Evolutionary conservation across 1,140 invertebrate genomes (phyloP).

Genomic region (Mercenaria mercenaria): DNA sequence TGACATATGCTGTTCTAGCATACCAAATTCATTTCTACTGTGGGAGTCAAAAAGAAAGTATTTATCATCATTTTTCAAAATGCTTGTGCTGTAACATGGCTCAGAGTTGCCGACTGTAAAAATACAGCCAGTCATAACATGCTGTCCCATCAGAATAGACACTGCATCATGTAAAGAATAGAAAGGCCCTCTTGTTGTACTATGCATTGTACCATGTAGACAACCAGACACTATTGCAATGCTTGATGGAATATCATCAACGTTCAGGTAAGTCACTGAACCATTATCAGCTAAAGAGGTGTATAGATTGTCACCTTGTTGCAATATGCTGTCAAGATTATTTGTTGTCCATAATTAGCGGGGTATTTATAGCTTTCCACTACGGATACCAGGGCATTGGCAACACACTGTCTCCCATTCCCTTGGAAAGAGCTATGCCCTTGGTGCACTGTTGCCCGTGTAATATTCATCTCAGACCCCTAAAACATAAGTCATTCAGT

Average conservation of each 20-base stretch:
- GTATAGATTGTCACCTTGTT: too few relatives aligned
- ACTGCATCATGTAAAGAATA: conserved; percentile 9
- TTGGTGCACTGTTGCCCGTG: too few relatives aligned
- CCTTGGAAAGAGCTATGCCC: not conserved
- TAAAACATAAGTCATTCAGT: too few relatives aligned
- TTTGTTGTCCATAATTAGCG: too few relatives aligned
- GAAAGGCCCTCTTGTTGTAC: not conserved
- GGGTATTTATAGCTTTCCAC: not conserved
- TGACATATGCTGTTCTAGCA: not conserved
- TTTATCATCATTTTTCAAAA: conserved; percentile 16
- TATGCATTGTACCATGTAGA: not conserved
- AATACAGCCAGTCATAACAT: not conserved
- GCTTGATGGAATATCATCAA: not conserved
- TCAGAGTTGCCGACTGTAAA: not conserved
- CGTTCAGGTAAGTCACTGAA: not conserved
- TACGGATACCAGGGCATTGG: not conserved
- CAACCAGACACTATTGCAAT: not conserved
- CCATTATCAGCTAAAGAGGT: too few relatives aligned
- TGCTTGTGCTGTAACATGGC: not conserved
- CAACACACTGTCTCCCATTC: not conserved
- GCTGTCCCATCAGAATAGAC: too few relatives aligned
- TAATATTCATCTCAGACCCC: too few relatives aligned
- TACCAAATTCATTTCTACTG: conserved; percentile 8
- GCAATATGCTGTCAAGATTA: too few relatives aligned
- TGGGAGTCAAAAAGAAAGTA: conserved; percentile 24